Percentiles rank a stretch among this genome's conserved stretches.
These are phyloP conservation scores for Nibea albiflora DNA, from an alignment of 2,113 vertebrate species.

Conservation along the genomic window DNA sequence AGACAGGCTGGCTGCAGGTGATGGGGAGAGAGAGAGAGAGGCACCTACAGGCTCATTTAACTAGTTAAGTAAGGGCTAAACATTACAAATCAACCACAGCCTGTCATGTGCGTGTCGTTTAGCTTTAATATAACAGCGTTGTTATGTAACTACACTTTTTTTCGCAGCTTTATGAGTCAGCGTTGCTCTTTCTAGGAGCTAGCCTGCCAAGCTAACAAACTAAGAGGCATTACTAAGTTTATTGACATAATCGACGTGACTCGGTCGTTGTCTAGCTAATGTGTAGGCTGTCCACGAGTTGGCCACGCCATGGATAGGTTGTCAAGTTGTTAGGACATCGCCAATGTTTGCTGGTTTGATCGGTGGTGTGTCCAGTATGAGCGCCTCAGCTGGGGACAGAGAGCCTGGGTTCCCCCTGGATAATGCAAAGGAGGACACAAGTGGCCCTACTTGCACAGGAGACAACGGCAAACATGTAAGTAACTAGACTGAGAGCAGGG, in stretches of 20 bases:
- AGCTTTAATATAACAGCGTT: not conserved
- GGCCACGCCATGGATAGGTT: constrained; percentile 1
- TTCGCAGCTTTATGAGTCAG: not conserved
- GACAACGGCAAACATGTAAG: constrained; percentile 75
- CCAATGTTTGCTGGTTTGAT: not conserved
- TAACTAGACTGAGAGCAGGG: not conserved
- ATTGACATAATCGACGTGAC: not conserved
- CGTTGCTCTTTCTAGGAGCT: constrained; percentile 24
- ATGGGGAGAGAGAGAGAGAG: not conserved
- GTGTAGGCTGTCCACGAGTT: not conserved
- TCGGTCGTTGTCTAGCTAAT: not conserved
- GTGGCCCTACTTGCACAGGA: constrained; percentile 44
- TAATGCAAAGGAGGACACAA: constrained; percentile 54
- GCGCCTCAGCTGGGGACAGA: constrained; percentile 51
- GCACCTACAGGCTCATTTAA: not conserved
- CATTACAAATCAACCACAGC: not conserved
- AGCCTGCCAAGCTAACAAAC: constrained; percentile 53
- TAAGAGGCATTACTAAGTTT: constrained; percentile 13
- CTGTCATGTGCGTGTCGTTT: not conserved
- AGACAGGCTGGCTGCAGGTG: constrained; percentile 4
- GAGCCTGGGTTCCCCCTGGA: constrained; percentile 59
- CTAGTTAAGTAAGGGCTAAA: not conserved
- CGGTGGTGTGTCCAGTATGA: constrained; percentile 64
- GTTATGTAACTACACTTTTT: not conserved
- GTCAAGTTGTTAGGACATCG: not conserved